Base-by-base conservation (phyloP, 2,888 invertebrate species). In the Epinotia bilunana region DNA sequence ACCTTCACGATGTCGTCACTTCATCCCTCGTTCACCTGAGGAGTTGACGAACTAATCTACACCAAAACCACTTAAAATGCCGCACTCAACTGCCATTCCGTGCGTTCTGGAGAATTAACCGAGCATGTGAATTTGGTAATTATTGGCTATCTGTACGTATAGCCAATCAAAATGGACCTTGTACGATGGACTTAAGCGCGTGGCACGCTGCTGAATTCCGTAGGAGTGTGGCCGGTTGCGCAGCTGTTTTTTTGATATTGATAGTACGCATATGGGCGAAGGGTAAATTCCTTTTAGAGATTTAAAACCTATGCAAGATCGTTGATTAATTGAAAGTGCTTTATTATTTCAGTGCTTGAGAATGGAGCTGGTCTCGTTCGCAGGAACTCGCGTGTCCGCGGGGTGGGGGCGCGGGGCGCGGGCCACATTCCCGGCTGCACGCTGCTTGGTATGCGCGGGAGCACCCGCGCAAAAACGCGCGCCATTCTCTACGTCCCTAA, bases 401-500 rank as follows among this genome's bases (percentile, higher is more conserved):
- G 78, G 83, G 80, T 84, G 84, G 82, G 83, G 83, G 81, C 76
- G 80, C 83, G 84, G 85, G 80, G 80, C 82, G 78, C 77, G 72
- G 70, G 74, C 76, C 78, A 78, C 85, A 83, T 83, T 85, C 84
- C 84, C 77, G 79, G 67, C 53, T 81, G 84, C 84, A 83, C 83
- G 82, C 90, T 91, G 86, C 88, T 92, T 92, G 88, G 87, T 91
- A 93, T 93, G 92, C 85, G 88, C 83, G 84, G 78, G 77, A 83
- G 86, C 86, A 77, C 83, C 86, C 86, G 87, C 87, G 87, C 90
- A 88, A 90, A 86, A 87, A 87, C 87, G 87, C 90, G 86, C 87
- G 90, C 91, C 90, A 92, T 91, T 90, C 90, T 91, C 91, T 91
- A 88, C 86, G 89, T 88, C 88, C 88, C 88, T 89, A 91, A 92